phyloP scores from a whole-genome alignment of 1,140 invertebrate species.

The Thrips palmi region DNA sequence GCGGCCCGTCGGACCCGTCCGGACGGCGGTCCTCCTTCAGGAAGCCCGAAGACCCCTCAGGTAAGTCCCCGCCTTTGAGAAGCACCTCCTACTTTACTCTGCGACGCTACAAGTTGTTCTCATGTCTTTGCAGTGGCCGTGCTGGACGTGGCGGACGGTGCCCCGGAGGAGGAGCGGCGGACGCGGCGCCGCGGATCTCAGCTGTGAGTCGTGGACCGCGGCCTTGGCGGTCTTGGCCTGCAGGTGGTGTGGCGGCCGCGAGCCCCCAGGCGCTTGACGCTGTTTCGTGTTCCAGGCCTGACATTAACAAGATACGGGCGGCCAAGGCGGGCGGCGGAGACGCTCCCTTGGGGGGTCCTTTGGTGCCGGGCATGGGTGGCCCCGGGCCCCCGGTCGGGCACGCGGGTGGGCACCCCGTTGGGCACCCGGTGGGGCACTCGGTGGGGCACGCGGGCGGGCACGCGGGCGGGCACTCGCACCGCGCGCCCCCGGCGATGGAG shows the following conservation, averaged over 20 bases:
- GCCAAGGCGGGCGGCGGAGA: conserved; percentile 4
- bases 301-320: conserved; percentile 11
- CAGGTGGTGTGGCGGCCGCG: too few species aligned
- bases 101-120: too few species aligned
- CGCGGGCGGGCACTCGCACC: conserved; percentile 29
- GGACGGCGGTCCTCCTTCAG: conserved; percentile 48
- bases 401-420: conserved; percentile 23
- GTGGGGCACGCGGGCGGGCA: conserved; percentile 17
- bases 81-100: conserved; percentile 30
- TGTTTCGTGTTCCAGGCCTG: conserved; percentile 12
- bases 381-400: conserved; percentile 29
- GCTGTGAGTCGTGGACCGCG: conserved; percentile 57
- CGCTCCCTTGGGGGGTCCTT: conserved; percentile 13
- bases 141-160: too few species aligned
- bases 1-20: conserved; percentile 20
- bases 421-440: conserved; percentile 22
- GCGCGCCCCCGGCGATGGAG: conserved; percentile 28
- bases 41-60: conserved; percentile 27
- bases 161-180: conserved; percentile 48
- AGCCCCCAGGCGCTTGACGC: too few species aligned
- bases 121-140: too few species aligned
- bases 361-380: conserved; percentile 54
- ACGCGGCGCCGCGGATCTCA: conserved; percentile 53
- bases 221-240: too few species aligned
- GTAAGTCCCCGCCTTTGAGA: conserved; percentile 19